phyloP scores from a whole-genome alignment of 2,113 vertebrate species.

The Crocuta crocuta region DNA sequence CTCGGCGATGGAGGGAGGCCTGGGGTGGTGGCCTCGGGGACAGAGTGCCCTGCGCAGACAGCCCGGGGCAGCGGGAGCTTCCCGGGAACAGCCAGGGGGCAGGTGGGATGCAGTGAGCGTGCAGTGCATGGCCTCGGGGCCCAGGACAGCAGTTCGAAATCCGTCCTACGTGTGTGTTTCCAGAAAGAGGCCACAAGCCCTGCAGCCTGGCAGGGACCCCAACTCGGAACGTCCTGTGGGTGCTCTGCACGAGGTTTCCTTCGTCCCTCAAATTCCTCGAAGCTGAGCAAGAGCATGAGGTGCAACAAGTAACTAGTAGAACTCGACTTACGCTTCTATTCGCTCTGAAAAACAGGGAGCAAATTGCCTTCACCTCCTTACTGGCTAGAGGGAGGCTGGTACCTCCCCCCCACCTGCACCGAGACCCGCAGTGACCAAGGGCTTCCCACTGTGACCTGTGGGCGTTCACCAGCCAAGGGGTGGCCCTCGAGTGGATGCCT shows the following conservation, averaged over 20 bases:
- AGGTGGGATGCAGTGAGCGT: accelerated
- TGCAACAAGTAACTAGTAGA: accelerated
- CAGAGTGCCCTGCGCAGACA: accelerated
- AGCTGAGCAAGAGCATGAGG: no score
- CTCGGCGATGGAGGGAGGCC: neutral
- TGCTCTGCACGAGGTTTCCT: accelerated
- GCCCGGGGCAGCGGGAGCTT: neutral
- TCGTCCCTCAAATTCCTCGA: neutral
- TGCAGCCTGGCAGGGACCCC: accelerated
- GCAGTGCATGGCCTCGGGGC: accelerated
- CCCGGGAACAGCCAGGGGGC: neutral
- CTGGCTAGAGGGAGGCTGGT: accelerated
- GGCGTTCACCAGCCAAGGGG: neutral
- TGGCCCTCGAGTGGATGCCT: neutral
- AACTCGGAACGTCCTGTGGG: accelerated
- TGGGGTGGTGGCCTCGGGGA: neutral
- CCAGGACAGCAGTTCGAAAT: no score
- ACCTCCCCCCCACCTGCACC: accelerated
- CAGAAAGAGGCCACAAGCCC: neutral
- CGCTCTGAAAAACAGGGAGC: neutral
- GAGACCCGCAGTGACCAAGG: accelerated
- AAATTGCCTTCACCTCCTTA: neutral
- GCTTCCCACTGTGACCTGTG: neutral
- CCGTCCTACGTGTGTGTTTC: accelerated
- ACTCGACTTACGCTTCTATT: accelerated